These are phyloP conservation scores for Xenops minutus DNA, from an alignment of 2,797 vertebrate species.

Conservation along the genomic window DNA sequence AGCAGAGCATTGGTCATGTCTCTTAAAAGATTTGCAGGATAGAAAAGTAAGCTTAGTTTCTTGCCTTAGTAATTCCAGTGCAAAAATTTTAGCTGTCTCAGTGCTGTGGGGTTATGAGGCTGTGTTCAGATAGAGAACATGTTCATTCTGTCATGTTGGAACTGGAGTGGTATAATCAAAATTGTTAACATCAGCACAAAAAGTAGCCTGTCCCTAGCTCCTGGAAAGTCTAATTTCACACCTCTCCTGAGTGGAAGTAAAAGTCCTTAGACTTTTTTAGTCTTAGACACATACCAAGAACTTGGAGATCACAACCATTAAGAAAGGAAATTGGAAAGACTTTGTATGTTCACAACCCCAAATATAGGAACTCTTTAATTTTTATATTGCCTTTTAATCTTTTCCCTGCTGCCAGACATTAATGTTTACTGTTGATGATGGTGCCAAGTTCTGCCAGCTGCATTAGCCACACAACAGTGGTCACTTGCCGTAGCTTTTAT, in stretches of 20 bases:
- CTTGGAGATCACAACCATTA: not conserved
- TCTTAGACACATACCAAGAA: not conserved
- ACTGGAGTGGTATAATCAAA: not conserved
- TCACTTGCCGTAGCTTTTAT: not conserved
- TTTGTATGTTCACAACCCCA: not conserved
- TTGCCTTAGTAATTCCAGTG: not conserved
- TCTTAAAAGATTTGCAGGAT: not conserved
- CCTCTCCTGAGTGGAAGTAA: not conserved
- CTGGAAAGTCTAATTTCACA: not conserved
- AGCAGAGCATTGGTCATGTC: not conserved
- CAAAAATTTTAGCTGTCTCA: not conserved
- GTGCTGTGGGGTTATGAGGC: not conserved
- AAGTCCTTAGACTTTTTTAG: not conserved
- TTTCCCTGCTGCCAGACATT: not conserved
- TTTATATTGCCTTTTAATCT: not conserved
- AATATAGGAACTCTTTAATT: not conserved
- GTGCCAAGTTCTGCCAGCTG: not conserved
- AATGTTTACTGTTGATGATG: not conserved
- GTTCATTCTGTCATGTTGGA: not conserved
- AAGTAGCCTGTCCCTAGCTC: not conserved
- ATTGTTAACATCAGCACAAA: not conserved
- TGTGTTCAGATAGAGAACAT: not conserved
- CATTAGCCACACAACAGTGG: not conserved
- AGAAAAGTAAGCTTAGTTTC: not conserved
- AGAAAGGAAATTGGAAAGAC: not conserved